Conservation (phyloP, 2,888 invertebrate species). For the Malthinus flaveolus region DNA sequence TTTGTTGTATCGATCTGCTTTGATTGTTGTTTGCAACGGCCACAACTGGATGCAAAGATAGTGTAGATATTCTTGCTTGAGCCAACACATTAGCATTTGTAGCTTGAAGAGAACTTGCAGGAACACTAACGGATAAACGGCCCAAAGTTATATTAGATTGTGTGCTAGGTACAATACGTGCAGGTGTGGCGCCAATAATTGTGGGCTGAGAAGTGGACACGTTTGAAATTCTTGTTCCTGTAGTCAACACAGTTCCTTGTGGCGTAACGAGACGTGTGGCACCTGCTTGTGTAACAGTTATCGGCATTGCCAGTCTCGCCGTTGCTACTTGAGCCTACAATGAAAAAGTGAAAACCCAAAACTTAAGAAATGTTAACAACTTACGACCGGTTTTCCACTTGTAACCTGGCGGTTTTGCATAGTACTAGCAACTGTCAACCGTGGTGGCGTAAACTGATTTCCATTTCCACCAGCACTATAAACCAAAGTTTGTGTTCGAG, state of each 20-base stretch:
- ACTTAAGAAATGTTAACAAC: constrained; percentile 6
- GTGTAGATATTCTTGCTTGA: constrained; percentile 46
- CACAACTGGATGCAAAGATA: constrained; percentile 49
- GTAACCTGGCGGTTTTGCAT: constrained; percentile 36
- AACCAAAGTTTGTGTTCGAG: constrained; percentile 52
- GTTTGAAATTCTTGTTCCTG: constrained; percentile 47
- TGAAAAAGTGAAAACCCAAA: constrained; percentile 12
- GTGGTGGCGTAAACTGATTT: constrained; percentile 44
- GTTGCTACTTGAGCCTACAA: constrained; percentile 47
- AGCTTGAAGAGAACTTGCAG: constrained; percentile 40
- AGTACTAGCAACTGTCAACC: constrained; percentile 47
- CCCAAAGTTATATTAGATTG: constrained; percentile 46
- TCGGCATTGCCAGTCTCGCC: constrained; percentile 47
- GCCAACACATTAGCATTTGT: constrained; percentile 40
- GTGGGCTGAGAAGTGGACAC: constrained; percentile 41
- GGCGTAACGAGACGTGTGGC: constrained; percentile 44
- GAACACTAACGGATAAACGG: constrained; percentile 43
- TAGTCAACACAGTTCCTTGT: constrained; percentile 48
- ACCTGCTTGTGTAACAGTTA: constrained; percentile 43
- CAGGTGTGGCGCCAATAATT: constrained; percentile 38
- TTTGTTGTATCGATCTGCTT: constrained; percentile 44
- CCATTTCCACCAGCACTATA: constrained; percentile 46
- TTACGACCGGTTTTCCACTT: constrained; percentile 43
- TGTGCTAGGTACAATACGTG: constrained; percentile 44
- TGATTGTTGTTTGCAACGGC: constrained; percentile 47